These are phyloP conservation scores for Cantharis flavilabris DNA, from an alignment of 2,888 invertebrate genomes.

Conservation along the genomic window DNA sequence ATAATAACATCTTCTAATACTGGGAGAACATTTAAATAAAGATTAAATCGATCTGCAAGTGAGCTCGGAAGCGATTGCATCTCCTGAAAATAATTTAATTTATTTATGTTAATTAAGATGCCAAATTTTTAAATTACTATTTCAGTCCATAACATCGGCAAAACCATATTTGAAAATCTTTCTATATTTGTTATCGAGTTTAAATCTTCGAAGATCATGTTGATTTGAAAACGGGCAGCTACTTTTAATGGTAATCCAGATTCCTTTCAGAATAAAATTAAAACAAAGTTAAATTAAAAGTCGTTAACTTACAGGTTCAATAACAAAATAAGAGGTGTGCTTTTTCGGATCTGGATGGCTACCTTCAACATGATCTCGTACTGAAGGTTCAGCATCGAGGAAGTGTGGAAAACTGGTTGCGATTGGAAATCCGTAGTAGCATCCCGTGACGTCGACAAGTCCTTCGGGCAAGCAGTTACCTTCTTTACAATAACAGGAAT, in stretches of 20 bases:
- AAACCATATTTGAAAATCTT: constrained; percentile 70
- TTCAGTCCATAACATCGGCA: constrained; percentile 89
- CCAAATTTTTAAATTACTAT: constrained; percentile 67
- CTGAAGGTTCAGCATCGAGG: constrained; percentile 69
- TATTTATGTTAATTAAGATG: neutral
- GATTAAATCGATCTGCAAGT: constrained; percentile 67
- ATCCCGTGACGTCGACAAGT: constrained; percentile 80
- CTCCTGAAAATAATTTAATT: constrained; percentile 60
- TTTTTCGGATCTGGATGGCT: constrained; percentile 63
- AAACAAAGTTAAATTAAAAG: neutral
- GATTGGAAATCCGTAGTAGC: constrained; percentile 91
- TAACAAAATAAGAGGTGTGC: constrained; percentile 73
- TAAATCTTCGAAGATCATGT: constrained; percentile 78
- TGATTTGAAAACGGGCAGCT: constrained; percentile 83
- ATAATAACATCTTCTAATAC: constrained; percentile 61
- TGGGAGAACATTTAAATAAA: constrained; percentile 77
- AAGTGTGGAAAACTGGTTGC: constrained; percentile 89
- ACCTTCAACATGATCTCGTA: constrained; percentile 68
- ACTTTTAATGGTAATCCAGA: constrained; percentile 80
- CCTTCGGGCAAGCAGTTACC: constrained; percentile 74
- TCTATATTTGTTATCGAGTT: constrained; percentile 67
- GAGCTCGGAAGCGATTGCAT: constrained; percentile 69
- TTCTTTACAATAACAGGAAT: constrained; percentile 80
- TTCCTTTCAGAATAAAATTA: constrained; percentile 46
- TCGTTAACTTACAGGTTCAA: constrained; percentile 70